Base-by-base conservation (phyloP, 2,113 vertebrate species). In the Athene cunicularia region DNA sequence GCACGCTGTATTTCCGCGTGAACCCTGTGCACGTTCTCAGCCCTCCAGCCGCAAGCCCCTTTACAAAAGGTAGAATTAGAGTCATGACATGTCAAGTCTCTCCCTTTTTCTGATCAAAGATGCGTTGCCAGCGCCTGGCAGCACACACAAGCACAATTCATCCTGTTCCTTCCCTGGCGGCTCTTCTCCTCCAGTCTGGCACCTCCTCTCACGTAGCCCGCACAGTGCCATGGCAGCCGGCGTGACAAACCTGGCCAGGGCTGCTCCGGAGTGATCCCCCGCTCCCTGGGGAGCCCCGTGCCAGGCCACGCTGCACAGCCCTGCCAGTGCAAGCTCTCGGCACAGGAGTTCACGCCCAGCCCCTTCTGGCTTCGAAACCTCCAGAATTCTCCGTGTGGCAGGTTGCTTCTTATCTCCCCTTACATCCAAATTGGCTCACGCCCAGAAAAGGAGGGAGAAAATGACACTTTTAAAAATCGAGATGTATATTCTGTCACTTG, bases 291-390 rank as follows among this genome's bases (percentile, higher is more conserved):
- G 18, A 72, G 47, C 47, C 84, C 14, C 4, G 0, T 3, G 2
- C 33, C 4, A 4, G 6, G 14, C 0, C 4, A 5, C 45, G 52
- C 23, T 14, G 19, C 27, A 4, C 0, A 0, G 23, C 47, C 17
- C 14, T 5, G 0, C 30, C 6, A 3, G 17, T 11, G 37, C 67
- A 32, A 18, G 67, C 27, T 16, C 35, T 68, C 1, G 2, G 33
- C 21, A 1, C 59, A 27, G 59, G 20, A 76, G 12, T 76, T 73
- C 63, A 14, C 16, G 10, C 80, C 39, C 17, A 5, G 53, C 23
- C 49, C 68, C 19, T 84, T 39, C 39, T 62, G 72, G 21, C 84
- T 93, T 45, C 1, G 1, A 52, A 84, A 15, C 50, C 55, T 77
- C 84, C 60, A 11, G 24, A 59, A 14, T 28, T 58, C 71, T 41